Percentiles rank a stretch among this genome's conserved stretches.
These are phyloP conservation scores for Myotis brandtii DNA, from an alignment of 2,113 vertebrate genomes.

Conservation along the genomic window DNA sequence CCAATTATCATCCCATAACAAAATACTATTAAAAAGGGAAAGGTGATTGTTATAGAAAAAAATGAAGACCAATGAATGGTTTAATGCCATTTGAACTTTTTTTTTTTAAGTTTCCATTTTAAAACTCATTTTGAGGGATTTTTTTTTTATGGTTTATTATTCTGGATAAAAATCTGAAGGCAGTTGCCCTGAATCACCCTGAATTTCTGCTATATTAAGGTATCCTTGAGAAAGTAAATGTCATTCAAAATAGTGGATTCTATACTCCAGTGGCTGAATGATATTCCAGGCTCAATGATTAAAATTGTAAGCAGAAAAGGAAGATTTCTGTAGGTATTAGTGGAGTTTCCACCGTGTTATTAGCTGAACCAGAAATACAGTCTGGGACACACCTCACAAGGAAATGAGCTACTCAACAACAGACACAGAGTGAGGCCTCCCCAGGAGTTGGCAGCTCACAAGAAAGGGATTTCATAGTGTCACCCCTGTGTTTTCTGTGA, in stretches of 20 bases:
- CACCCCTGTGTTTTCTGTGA: not conserved
- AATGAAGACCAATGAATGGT: not conserved
- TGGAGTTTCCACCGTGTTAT: not conserved
- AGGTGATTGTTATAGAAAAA: not conserved
- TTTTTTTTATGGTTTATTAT: not conserved
- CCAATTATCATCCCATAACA: not conserved
- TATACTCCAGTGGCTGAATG: slow-evolving; percentile 12
- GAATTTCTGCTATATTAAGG: slow-evolving; percentile 34
- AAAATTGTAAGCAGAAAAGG: slow-evolving; percentile 39
- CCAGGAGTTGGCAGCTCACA: not conserved
- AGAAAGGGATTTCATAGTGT: not conserved
- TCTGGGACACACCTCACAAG: not conserved
- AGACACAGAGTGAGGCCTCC: not conserved
- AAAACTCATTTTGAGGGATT: not conserved
- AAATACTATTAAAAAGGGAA: not conserved
- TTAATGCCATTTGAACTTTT: not conserved
- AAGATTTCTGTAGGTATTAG: slow-evolving; percentile 17
- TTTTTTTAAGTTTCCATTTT: not conserved
- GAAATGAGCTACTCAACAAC: not conserved
- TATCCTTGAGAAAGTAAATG: slow-evolving; percentile 58
- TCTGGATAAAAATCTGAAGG: slow-evolving; percentile 12
- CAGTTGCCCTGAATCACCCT: not conserved
- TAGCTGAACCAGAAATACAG: slow-evolving; percentile 23
- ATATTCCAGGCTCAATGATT: slow-evolving; percentile 52
- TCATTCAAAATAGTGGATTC: slow-evolving; percentile 58